Percentiles rank a stretch among this genome's conserved stretches.
Evolutionary conservation across 2,888 invertebrate species (phyloP).

Genomic region (Caenorhabditis parvicauda): DNA sequence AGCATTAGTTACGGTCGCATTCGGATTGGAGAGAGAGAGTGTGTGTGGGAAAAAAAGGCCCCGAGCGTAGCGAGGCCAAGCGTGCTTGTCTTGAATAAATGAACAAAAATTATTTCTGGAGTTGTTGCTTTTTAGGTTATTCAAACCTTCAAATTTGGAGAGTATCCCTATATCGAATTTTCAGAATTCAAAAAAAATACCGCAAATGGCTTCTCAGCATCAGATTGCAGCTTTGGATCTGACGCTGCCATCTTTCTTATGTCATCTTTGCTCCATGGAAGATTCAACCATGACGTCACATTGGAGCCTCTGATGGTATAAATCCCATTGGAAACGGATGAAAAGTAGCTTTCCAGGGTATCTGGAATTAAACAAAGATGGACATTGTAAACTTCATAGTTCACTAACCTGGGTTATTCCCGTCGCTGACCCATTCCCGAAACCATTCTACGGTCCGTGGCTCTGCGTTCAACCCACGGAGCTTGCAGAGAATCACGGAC

Average conservation of each 20-base stretch:
- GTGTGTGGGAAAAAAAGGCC: too few relatives aligned
- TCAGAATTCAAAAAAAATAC: too few relatives aligned
- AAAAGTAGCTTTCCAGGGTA: constrained; percentile 52
- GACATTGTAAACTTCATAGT: background rate
- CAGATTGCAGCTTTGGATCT: constrained; percentile 25
- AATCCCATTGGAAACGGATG: constrained; percentile 57
- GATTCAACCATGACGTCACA: constrained; percentile 48
- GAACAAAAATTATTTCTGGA: too few relatives aligned
- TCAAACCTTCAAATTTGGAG: too few relatives aligned
- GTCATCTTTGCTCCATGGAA: constrained; percentile 48
- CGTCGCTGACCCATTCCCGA: constrained; percentile 47
- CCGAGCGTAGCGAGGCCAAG: too few relatives aligned
- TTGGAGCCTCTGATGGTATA: constrained; percentile 55
- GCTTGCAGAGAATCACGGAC: constrained; percentile 57
- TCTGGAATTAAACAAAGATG: constrained; percentile 33
- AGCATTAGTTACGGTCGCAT: too few relatives aligned
- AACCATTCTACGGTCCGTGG: constrained; percentile 51
- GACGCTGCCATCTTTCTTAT: constrained; percentile 35
- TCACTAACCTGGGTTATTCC: constrained; percentile 36
- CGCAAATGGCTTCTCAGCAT: constrained; percentile 27
- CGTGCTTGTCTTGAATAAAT: too few relatives aligned
- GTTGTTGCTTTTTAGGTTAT: too few relatives aligned
- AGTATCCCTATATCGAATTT: too few relatives aligned
- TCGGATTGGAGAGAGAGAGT: too few relatives aligned
- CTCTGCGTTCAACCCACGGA: constrained; percentile 35